These are phyloP conservation scores for Platypus cylindrus DNA, from an alignment of 2,888 invertebrate species.

Conservation along the genomic window DNA sequence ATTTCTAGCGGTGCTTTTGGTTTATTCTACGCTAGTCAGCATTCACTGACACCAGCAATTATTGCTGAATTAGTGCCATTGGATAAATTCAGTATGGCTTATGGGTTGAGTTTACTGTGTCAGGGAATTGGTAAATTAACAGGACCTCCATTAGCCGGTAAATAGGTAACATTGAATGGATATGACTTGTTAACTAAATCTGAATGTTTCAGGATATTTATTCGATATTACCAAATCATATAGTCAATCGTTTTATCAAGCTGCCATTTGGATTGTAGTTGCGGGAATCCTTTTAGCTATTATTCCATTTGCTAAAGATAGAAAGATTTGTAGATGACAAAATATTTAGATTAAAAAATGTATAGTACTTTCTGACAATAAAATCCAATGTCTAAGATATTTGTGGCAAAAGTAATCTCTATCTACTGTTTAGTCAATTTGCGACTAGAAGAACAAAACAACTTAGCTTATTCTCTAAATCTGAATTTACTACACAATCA, in stretches of 20 bases:
- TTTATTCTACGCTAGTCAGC: constrained; percentile 80
- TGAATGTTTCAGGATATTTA: constrained; percentile 36
- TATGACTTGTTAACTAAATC: not conserved
- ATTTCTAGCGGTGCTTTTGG: constrained; percentile 48
- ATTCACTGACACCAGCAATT: constrained; percentile 81
- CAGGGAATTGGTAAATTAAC: constrained; percentile 86
- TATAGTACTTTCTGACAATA: no score
- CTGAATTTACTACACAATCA: no score
- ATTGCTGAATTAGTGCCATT: constrained; percentile 77
- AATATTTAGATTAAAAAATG: constrained; percentile 39
- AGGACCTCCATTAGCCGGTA: constrained; percentile 85
- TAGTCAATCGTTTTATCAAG: constrained; percentile 68
- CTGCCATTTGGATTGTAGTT: constrained; percentile 68
- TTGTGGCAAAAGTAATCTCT: no score
- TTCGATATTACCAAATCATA: constrained; percentile 57
- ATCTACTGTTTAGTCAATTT: no score
- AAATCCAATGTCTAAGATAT: no score
- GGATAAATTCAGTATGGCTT: constrained; percentile 83
- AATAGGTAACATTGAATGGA: constrained; percentile 4
- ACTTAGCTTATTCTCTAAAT: no score
- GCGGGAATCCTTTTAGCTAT: constrained; percentile 60
- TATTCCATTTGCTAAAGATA: constrained; percentile 54
- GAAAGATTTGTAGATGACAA: constrained; percentile 44
- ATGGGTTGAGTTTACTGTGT: constrained; percentile 75
- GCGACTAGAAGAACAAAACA: no score